These are phyloP conservation scores for Sphyrna mokarran DNA, from an alignment of 2,113 vertebrate species.

Conservation along the genomic window DNA sequence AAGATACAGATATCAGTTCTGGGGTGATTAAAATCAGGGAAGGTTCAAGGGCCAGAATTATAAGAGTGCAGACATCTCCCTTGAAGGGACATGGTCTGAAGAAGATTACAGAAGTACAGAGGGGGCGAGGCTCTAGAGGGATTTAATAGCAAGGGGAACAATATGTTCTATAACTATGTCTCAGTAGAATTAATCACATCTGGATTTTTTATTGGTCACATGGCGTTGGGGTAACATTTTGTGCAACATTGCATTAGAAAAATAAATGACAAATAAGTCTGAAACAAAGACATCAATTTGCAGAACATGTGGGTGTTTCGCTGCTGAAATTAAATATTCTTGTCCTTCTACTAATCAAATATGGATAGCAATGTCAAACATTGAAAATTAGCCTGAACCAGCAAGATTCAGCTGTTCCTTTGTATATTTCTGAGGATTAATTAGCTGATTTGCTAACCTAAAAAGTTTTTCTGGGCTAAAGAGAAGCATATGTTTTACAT, in stretches of 20 bases:
- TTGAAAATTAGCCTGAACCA: background rate
- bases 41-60: background rate
- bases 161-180: background rate
- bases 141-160: background rate
- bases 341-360: background rate
- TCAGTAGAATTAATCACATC: background rate
- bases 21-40: background rate
- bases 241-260: background rate
- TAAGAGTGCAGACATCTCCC: background rate
- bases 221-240: background rate
- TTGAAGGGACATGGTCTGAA: background rate
- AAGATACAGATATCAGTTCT: background rate
- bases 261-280: background rate
- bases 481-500: background rate
- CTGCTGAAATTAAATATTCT: background rate
- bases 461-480: background rate
- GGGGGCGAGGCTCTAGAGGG: background rate
- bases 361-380: too few relatives aligned
- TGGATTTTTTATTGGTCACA: background rate
- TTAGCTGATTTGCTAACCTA: background rate
- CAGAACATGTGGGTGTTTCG: background rate
- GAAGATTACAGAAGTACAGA: background rate
- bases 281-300: background rate
- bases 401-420: background rate
- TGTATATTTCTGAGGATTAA: background rate